A percentile compares a stretch with the other conserved stretches of the same genome.
These are phyloP conservation scores for Rhinella marina DNA, from an alignment of 2,797 vertebrate genomes.

Conservation along the genomic window DNA sequence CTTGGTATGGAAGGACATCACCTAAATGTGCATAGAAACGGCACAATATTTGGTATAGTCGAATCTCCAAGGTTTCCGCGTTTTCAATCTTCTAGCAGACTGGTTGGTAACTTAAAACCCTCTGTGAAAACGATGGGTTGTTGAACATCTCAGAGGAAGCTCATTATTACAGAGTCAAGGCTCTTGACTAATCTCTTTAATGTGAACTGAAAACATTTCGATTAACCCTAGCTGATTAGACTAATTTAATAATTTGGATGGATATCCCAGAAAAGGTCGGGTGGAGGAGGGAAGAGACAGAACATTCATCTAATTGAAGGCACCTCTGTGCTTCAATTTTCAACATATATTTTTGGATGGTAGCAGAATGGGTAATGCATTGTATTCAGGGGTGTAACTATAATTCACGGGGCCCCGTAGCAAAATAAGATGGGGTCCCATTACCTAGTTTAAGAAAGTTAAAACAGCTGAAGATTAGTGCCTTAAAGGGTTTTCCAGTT, in stretches of 20 bases:
- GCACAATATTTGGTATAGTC: constrained; percentile 32
- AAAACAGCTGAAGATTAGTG: no score
- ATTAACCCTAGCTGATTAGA: constrained; percentile 31
- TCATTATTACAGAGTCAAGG: constrained; percentile 28
- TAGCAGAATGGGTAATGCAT: neutral
- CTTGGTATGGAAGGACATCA: neutral
- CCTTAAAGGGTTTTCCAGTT: no score
- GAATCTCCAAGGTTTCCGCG: neutral
- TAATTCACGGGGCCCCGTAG: no score
- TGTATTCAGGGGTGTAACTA: no score
- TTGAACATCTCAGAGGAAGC: constrained; percentile 37
- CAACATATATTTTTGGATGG: neutral
- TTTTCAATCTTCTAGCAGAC: constrained; percentile 29
- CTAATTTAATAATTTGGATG: constrained; percentile 49
- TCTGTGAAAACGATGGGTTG: neutral
- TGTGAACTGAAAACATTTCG: constrained; percentile 26
- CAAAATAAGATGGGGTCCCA: no score
- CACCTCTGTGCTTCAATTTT: neutral
- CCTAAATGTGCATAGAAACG: neutral
- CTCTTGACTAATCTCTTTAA: constrained; percentile 33
- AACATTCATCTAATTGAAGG: constrained; percentile 6
- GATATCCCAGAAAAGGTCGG: neutral
- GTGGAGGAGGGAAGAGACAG: neutral
- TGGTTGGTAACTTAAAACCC: constrained; percentile 43
- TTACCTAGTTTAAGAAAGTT: no score